Conservation (phyloP, 2,797 vertebrate genomes). For the Tolypeutes matacus region DNA sequence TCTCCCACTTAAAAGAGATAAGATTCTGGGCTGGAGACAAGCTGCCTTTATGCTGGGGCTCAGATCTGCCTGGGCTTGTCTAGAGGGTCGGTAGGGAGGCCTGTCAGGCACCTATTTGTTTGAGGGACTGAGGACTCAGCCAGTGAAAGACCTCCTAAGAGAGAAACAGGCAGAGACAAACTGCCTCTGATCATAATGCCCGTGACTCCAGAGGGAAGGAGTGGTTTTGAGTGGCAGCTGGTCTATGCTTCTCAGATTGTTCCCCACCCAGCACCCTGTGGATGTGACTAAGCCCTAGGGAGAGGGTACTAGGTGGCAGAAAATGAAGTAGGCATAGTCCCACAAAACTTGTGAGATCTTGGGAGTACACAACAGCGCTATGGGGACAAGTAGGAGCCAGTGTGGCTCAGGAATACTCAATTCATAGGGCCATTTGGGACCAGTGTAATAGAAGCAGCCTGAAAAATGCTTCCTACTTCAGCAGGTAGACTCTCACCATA, state of each 20-base stretch:
- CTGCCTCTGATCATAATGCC: not conserved
- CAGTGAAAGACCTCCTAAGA: not conserved
- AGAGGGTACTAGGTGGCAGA: not conserved
- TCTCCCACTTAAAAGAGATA: not conserved
- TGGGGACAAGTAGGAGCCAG: not conserved
- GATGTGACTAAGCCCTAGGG: not conserved
- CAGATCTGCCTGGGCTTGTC: not conserved
- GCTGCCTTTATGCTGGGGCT: not conserved
- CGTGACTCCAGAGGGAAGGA: constrained; percentile 3
- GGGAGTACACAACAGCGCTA: not conserved
- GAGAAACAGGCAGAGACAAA: not conserved
- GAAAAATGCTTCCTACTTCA: not conserved
- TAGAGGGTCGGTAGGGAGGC: not conserved
- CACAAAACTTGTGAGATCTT: not conserved
- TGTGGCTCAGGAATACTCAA: not conserved
- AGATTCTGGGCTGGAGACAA: not conserved
- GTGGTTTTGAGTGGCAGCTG: constrained; percentile 2
- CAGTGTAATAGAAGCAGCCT: not conserved
- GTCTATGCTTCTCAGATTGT: not conserved
- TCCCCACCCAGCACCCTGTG: not conserved
- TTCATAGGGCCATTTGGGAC: not conserved
- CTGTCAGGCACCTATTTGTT: not conserved
- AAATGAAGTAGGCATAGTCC: not conserved
- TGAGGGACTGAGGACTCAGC: not conserved
- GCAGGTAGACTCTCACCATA: not conserved